Evolutionary conservation across 2,113 vertebrate genomes (phyloP).

Genomic region (Petaurus breviceps): DNA sequence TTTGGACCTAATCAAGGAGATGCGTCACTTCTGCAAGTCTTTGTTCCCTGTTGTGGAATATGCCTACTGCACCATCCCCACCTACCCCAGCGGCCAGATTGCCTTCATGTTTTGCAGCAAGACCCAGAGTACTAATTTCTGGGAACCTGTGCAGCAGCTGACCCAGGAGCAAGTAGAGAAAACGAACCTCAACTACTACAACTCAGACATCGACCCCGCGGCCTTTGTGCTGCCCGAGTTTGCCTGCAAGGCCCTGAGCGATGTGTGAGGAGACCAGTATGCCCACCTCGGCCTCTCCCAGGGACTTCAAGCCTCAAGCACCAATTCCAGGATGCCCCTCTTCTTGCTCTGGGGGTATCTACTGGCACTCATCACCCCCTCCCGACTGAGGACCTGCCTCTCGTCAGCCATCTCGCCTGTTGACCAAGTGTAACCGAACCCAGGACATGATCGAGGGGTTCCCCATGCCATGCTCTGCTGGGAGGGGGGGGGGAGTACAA

Average conservation of each 20-base stretch:
- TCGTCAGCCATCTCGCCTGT: slow-evolving; percentile 75
- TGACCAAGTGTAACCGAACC: slow-evolving; percentile 73
- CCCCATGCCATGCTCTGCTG: slow-evolving; percentile 52
- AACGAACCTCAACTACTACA: slow-evolving; percentile 96
- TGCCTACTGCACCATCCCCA: slow-evolving; percentile 97
- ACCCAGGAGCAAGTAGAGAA: slow-evolving; percentile 89
- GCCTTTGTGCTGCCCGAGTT: slow-evolving; percentile 97
- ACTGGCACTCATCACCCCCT: slow-evolving; percentile 65
- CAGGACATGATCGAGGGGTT: slow-evolving; percentile 40
- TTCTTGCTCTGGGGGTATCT: slow-evolving; percentile 52
- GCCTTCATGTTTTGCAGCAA: slow-evolving; percentile 99
- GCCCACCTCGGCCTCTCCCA: slow-evolving; percentile 54
- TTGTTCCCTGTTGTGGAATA: slow-evolving; percentile 97
- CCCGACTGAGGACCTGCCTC: slow-evolving; percentile 73
- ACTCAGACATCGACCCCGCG: slow-evolving; percentile 93
- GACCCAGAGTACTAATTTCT: slow-evolving; percentile 95
- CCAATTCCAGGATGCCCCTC: slow-evolving; percentile 31
- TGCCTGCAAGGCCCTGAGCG: slow-evolving; percentile 91
- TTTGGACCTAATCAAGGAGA: slow-evolving; percentile 97
- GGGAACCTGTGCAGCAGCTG: slow-evolving; percentile 89
- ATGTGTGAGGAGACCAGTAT: slow-evolving; percentile 78
- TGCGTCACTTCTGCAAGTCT: slow-evolving; percentile 96
- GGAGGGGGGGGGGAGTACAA: slow-evolving; percentile 10
- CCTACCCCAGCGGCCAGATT: slow-evolving; percentile 98
- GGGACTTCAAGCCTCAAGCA: slow-evolving; percentile 56